Evolutionary conservation across 2,113 vertebrate genomes (phyloP).

Genomic region (Ondatra zibethicus): DNA sequence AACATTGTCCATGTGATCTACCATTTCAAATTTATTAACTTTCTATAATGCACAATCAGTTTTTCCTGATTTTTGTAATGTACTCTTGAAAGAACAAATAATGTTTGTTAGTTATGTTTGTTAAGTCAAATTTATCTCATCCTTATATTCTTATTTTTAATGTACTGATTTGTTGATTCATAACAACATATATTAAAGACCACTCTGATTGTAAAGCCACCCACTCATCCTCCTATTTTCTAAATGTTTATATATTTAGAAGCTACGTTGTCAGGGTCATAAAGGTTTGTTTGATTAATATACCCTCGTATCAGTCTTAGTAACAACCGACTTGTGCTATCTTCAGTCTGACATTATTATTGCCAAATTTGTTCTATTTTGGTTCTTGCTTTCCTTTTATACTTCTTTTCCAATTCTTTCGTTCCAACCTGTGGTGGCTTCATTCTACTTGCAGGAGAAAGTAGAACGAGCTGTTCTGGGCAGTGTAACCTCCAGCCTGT

Average conservation of each 20-base stretch:
- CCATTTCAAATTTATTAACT: not conserved
- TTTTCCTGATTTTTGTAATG: not conserved
- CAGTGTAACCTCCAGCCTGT: conserved; percentile 38
- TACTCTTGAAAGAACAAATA: conserved; percentile 20
- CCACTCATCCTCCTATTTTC: conserved; percentile 23
- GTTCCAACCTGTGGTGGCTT: conserved; percentile 52
- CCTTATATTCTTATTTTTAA: conserved; percentile 11
- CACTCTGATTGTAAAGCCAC: not conserved
- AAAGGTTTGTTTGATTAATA: conserved; percentile 36
- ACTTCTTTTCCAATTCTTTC: conserved; percentile 63
- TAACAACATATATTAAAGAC: not conserved
- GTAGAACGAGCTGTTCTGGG: conserved; percentile 38
- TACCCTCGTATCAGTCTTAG: conserved; percentile 16
- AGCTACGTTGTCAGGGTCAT: conserved; percentile 8
- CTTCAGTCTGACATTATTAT: conserved; percentile 45
- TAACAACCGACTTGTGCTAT: conserved; percentile 39
- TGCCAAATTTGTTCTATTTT: conserved; percentile 57
- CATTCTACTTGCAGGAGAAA: not conserved
- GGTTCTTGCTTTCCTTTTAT: conserved; percentile 58
- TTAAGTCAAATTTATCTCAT: conserved; percentile 23
- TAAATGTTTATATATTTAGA: conserved; percentile 46
- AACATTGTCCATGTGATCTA: not conserved
- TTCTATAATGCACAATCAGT: not conserved
- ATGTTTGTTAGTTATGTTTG: not conserved
- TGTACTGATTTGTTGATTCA: not conserved